Percentiles rank a stretch among this genome's conserved stretches.
Conservation (phyloP, 2,797 vertebrate species). For the Urocyon cinereoargenteus region DNA sequence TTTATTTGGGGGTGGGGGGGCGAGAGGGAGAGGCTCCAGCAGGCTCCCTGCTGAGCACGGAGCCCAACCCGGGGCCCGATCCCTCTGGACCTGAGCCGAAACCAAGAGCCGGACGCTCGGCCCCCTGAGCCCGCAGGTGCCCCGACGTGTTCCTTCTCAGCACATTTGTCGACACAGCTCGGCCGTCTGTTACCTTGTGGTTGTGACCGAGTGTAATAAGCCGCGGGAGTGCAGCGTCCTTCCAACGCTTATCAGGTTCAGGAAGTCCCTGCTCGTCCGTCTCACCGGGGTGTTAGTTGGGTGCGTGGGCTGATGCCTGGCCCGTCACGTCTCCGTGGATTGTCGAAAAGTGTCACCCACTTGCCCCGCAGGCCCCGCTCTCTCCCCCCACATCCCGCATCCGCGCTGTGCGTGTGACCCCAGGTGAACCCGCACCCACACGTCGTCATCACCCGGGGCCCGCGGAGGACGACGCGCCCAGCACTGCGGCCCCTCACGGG, state of each 20-base stretch:
- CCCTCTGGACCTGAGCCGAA: no score
- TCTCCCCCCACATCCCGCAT: not conserved
- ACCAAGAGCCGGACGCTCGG: no score
- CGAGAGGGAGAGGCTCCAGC: no score
- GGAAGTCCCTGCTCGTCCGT: not conserved
- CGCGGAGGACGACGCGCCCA: no score
- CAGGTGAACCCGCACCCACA: not conserved
- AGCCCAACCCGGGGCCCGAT: no score
- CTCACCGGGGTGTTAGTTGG: not conserved
- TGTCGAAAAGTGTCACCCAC: not conserved
- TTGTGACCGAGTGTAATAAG: not conserved
- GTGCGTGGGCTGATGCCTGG: accelerated
- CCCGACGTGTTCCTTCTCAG: not conserved
- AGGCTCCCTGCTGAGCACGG: no score
- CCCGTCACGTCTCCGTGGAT: accelerated
- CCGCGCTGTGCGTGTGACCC: accelerated
- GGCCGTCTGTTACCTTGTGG: not conserved
- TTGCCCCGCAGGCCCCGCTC: not conserved
- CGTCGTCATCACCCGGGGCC: not conserved
- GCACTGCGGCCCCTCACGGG: no score
- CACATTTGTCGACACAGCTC: not conserved
- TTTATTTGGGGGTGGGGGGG: no score
- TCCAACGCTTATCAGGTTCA: not conserved
- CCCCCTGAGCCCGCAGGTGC: no score
- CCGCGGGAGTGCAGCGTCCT: accelerated